Evolutionary conservation across 2,113 vertebrate species (phyloP).

Genomic region (Xenopus laevis): DNA sequence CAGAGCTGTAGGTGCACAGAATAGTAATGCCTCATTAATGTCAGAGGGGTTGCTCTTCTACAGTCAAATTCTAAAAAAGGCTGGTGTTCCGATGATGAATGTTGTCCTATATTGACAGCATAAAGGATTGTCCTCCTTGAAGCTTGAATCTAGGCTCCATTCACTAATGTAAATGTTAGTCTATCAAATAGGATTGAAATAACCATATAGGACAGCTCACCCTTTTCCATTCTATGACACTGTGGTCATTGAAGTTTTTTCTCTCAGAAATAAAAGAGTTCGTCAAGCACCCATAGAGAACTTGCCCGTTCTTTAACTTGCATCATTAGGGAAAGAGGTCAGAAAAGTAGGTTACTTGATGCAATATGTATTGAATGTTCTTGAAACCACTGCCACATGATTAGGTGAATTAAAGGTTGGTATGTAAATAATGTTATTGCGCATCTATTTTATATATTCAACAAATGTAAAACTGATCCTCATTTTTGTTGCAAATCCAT

Average conservation of each 20-base stretch:
- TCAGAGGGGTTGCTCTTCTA: conserved; percentile 34
- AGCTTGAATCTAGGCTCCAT: conserved; percentile 26
- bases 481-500: no score
- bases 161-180: conserved; percentile 42
- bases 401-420: not conserved
- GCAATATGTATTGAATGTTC: not conserved
- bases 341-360: conserved; percentile 29
- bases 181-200: conserved; percentile 42
- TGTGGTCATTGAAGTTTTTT: conserved; percentile 28
- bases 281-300: conserved; percentile 4
- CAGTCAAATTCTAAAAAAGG: conserved; percentile 43
- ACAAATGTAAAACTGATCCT: no score
- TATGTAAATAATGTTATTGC: conserved; percentile 12
- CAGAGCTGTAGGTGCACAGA: conserved; percentile 34
- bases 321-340: conserved; percentile 39
- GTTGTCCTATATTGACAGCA: conserved; percentile 38
- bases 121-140: conserved; percentile 43
- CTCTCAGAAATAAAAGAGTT: conserved; percentile 12
- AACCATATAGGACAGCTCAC: conserved; percentile 30
- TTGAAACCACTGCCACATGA: no score
- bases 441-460: not conserved
- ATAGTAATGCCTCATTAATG: conserved; percentile 46
- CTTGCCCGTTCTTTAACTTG: conserved; percentile 8
- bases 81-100: conserved; percentile 42
- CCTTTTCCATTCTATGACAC: conserved; percentile 17